Evolutionary conservation across 2,888 invertebrate genomes (phyloP), one percentile per base, ranked within the genome.

Genomic region (Belgica antarctica): DNA sequence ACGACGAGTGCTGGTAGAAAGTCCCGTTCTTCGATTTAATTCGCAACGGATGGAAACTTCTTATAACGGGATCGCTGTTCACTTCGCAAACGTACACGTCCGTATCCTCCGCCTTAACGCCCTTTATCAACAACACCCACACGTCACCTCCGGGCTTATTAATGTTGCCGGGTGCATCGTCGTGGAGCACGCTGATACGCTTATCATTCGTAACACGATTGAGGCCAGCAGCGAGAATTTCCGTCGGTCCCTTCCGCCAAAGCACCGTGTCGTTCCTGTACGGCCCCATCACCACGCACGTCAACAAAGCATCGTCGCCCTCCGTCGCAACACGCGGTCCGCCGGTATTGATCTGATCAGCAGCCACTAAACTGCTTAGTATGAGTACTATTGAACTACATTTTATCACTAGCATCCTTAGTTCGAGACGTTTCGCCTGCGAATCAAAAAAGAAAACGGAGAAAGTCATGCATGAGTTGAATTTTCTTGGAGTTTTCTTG

Each of bases 81-180:
- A 92, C 86, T 80, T 92, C 92, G 75, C 92, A 93, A 74, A 88
- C 86, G 78, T 92, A 93, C 34, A 90, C 83, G 1, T 91, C 92
- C 0, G 89, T 85, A 77, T 93, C 92, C 0, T 85, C 82, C 0
- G 86, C 81, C 75, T 83, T 86, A 15, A 88, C 86, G 17, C 84
- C 81, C 76, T 87, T 87, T 75, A 93, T 90, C 72, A 90, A 86
- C 62, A 93, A 82, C 47, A 92, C 90, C 92, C 92, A 92, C 15
- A 92, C 91, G 76, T 91, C 91, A 0, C 91, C 91, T 1, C 89
- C 91, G 1, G 73, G 75, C 72, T 76, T 77, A 62, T 77, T 77
- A 15, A 25, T 61, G 19, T 27, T 41, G n/a, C 46, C 15, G 1
- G 68, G 70, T 1, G 61, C 41, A 74, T 87, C 86, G 80, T 92